Evolutionary conservation across 2,113 vertebrate species (phyloP), one percentile per base, ranked within the genome.

Genomic region (Ovis canadensis): DNA sequence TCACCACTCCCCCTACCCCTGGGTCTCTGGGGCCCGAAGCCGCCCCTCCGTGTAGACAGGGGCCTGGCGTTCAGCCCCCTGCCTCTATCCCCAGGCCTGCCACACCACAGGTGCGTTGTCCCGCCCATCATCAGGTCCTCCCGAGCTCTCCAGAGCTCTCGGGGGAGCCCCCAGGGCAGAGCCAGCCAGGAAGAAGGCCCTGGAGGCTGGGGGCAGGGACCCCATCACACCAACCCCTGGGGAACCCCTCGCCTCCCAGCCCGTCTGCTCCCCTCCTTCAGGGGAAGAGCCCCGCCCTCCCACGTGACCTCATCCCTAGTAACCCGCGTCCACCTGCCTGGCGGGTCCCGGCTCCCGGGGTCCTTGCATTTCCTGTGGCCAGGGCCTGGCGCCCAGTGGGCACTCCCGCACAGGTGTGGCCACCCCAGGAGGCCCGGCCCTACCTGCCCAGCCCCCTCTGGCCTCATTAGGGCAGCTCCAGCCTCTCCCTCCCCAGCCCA

Each of bases 391-490:
- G 3, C 74, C 25, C 4, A 3, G 87, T 90, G 4, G 86, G 48
- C 3, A 2, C 31, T n/a, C 21, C 59, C 7, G 15, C 7, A 9
- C 27, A 82, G 88, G 84, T 78, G 74, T 3, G 36, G 43, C 29
- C 14, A 0, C 50, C 60, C 67, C 5, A 0, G 40, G 14, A 67
- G 36, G 57, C 52, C 77, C 3, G 21, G 83, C 87, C 80, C 83
- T 94, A 82, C 92, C 96, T 97, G 84, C 94, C 90, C 85, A 74
- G 95, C 52, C 92, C 78, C 50, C 95, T 85, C 83, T 27, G 87
- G 90, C 92, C 91, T 97, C 94, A 84, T 62, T 50, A 77, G 90
- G 0, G 40, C 23, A 60, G 96, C 92, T 94, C 67, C 77, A 55
- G 93, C 96, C 97, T 90, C 57, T 31, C 93, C 88, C 64, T 80